Conservation (phyloP, 2,113 vertebrate species). For the Caranx ignobilis region DNA sequence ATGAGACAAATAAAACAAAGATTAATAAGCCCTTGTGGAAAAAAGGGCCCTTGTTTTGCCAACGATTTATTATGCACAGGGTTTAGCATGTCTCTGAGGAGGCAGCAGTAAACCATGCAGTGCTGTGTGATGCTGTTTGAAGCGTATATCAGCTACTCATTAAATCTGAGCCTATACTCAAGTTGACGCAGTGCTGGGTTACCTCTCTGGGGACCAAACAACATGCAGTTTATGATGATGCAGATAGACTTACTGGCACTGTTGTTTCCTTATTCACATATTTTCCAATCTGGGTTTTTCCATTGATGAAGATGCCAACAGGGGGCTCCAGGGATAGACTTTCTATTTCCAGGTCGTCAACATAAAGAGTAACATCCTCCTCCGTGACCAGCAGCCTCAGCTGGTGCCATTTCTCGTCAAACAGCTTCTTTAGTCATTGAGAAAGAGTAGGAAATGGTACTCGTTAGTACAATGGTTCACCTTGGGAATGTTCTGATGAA, state of each 20-base stretch:
- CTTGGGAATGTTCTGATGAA: slow-evolving; percentile 1
- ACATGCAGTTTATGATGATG: slow-evolving; percentile 27
- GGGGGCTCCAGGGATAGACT: slow-evolving; percentile 88
- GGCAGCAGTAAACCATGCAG: slow-evolving; percentile 47
- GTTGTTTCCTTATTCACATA: slow-evolving; percentile 95
- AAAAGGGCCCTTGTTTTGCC: slow-evolving; percentile 35
- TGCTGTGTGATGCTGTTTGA: slow-evolving; percentile 40
- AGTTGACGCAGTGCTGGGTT: background rate
- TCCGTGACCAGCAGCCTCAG: slow-evolving; percentile 95
- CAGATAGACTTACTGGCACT: slow-evolving; percentile 88
- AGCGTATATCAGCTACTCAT: slow-evolving; percentile 46
- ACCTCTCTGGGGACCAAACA: slow-evolving; percentile 24
- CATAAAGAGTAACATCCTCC: slow-evolving; percentile 90
- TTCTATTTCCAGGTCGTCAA: slow-evolving; percentile 92
- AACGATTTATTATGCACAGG: slow-evolving; percentile 48
- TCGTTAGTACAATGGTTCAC: background rate
- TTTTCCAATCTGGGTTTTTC: slow-evolving; percentile 96
- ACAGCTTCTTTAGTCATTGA: slow-evolving; percentile 82
- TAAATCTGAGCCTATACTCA: slow-evolving; percentile 32
- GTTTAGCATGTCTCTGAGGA: slow-evolving; percentile 48
- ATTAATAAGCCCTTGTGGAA: slow-evolving; percentile 43
- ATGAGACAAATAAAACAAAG: slow-evolving; percentile 65
- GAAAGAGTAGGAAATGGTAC: slow-evolving; percentile 23
- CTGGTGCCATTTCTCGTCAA: slow-evolving; percentile 97
- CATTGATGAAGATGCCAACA: slow-evolving; percentile 95